phyloP scores from a whole-genome alignment of 2,888 invertebrate genomes.

The Molorchus minor region DNA sequence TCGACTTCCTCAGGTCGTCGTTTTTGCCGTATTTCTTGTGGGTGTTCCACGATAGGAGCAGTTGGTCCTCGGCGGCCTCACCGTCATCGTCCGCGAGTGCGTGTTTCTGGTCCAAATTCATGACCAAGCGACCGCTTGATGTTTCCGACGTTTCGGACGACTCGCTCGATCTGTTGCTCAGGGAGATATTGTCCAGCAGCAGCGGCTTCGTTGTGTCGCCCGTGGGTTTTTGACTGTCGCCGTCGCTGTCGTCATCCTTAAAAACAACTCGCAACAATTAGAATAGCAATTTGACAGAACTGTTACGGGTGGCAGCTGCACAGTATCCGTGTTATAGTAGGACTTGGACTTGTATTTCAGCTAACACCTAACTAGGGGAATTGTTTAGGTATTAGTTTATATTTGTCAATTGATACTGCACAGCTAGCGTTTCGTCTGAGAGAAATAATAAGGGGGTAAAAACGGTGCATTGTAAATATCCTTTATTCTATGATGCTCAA shows the following conservation, averaged over 20 bases:
- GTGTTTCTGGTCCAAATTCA: conserved; percentile 57
- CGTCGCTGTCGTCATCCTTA: conserved; percentile 53
- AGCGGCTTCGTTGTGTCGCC: conserved; percentile 52
- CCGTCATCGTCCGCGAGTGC: conserved; percentile 33
- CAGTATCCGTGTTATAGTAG: too few species aligned
- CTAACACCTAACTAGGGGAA: not conserved
- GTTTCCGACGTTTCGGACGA: conserved; percentile 63
- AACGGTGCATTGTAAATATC: too few species aligned
- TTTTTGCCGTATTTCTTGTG: conserved; percentile 52
- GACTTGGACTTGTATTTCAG: too few species aligned
- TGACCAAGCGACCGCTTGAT: conserved; percentile 59
- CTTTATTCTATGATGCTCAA: too few species aligned
- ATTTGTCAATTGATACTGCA: too few species aligned
- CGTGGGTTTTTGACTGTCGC: conserved; percentile 46
- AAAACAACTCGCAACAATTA: too few species aligned
- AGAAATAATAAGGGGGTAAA: too few species aligned
- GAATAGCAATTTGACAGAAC: too few species aligned
- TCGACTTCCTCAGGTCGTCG: conserved; percentile 38
- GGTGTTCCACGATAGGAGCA: conserved; percentile 68
- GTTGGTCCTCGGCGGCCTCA: conserved; percentile 59
- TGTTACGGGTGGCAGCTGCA: too few species aligned
- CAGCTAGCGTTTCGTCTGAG: too few species aligned
- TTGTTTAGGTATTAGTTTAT: too few species aligned
- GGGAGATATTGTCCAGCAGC: conserved; percentile 48
- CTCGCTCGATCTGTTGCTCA: conserved; percentile 59